Evolutionary conservation across 2,888 invertebrate genomes (phyloP).

Genomic region (Morpho deidamia): DNA sequence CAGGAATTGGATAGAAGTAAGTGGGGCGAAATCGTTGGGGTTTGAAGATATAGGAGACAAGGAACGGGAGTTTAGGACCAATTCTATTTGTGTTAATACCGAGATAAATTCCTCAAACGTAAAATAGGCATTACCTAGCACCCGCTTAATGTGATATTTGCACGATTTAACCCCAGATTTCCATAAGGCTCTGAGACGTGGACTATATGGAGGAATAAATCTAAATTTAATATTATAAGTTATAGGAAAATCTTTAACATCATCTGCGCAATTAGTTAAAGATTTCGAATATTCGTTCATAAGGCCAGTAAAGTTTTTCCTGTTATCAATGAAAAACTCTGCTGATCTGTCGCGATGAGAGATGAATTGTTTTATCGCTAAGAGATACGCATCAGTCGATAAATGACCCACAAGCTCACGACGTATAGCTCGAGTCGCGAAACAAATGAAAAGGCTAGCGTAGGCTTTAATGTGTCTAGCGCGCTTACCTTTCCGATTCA

Average conservation of each 20-base stretch:
- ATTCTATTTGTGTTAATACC: constrained; percentile 1
- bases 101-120: constrained; percentile 26
- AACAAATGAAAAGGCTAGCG: background rate
- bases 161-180: constrained; percentile 14
- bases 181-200: constrained; percentile 18
- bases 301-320: background rate
- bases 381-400: constrained; percentile 1
- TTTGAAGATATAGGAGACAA: background rate
- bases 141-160: constrained; percentile 16
- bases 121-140: constrained; percentile 12
- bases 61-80: background rate
- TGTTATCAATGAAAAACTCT: constrained; percentile 1
- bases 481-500: constrained; percentile 1
- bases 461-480: background rate
- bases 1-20: background rate
- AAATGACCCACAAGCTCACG: background rate
- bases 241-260: background rate
- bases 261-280: no score
- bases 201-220: constrained; percentile 1
- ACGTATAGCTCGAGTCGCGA: background rate
- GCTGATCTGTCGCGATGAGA: background rate
- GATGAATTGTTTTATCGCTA: constrained; percentile 1
- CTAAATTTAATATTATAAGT: background rate
- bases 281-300: no score
- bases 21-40: background rate